Evolutionary conservation across 1,140 invertebrate genomes (phyloP).

Genomic region (Temnothorax nylanderi): DNA sequence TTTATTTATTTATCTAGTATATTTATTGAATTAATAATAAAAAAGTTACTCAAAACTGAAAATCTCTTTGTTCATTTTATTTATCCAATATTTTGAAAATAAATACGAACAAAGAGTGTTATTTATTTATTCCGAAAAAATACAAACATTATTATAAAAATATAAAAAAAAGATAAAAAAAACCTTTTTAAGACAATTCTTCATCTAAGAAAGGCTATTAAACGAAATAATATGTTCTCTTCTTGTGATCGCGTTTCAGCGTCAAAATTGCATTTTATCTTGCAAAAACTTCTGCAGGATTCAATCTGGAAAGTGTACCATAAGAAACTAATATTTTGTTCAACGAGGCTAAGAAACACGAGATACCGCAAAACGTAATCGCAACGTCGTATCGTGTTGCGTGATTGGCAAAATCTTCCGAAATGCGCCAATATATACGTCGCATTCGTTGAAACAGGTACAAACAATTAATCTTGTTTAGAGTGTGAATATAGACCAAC

Average conservation of each 20-base stretch:
- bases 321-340: constrained; percentile 46
- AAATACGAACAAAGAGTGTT: not conserved
- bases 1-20: not conserved
- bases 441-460: not conserved
- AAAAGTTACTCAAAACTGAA: not conserved
- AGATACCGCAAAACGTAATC: constrained; percentile 7
- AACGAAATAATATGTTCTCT: not conserved
- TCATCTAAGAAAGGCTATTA: not conserved
- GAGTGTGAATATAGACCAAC: constrained; percentile 14
- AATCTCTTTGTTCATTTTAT: not conserved
- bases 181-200: not conserved
- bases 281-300: not conserved
- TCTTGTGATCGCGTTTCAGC: constrained; percentile 7
- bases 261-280: constrained; percentile 47
- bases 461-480: constrained; percentile 37
- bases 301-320: constrained; percentile 52
- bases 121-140: not conserved
- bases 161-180: not conserved
- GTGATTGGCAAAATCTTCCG: not conserved
- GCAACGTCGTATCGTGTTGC: not conserved
- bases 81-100: not conserved
- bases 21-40: not conserved
- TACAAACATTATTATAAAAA: not conserved
- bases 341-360: constrained; percentile 14
- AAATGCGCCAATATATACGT: not conserved